A percentile compares a stretch with the other conserved stretches of the same genome.
These are phyloP conservation scores for Zaprionus nigranus DNA, from an alignment of 1,140 invertebrate species.

Conservation along the genomic window DNA sequence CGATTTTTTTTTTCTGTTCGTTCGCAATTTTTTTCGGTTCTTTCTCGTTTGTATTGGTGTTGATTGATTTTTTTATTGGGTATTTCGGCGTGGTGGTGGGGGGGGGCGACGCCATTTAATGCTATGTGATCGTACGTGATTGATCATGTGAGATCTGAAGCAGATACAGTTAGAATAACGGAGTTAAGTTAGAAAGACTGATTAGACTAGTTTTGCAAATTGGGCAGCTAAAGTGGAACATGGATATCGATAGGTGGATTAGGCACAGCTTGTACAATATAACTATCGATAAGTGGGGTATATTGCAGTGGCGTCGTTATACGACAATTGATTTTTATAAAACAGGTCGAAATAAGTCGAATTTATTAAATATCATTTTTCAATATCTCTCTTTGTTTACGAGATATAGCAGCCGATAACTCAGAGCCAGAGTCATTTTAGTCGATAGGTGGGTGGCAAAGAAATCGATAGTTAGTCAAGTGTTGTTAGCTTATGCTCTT, in stretches of 20 bases:
- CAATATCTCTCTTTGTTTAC: neutral
- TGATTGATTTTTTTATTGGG: conserved; percentile 47
- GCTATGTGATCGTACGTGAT: neutral
- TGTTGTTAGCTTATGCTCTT: too few relatives aligned
- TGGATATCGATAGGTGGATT: neutral
- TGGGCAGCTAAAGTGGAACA: neutral
- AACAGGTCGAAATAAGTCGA: neutral
- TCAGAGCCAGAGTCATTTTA: neutral
- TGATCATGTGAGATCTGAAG: conserved; percentile 4
- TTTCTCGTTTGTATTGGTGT: conserved; percentile 22
- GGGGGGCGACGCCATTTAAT: conserved; percentile 1
- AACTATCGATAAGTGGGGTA: neutral
- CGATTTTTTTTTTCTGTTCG: conserved; percentile 17
- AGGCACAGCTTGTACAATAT: too few relatives aligned
- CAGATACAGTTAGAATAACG: conserved; percentile 9
- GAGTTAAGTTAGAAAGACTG: neutral
- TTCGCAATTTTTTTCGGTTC: conserved; percentile 28
- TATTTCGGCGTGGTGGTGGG: neutral
- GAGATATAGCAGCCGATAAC: neutral
- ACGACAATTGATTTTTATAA: neutral
- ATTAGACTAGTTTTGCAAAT: conserved; percentile 7
- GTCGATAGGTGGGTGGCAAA: too few relatives aligned
- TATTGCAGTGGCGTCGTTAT: neutral
- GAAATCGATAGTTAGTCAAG: too few relatives aligned
- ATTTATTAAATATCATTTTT: neutral